Percentiles rank a stretch among this genome's conserved stretches.
These are phyloP conservation scores for Drosophila suboccidentalis DNA, from an alignment of 2,888 invertebrate species.

Conservation along the genomic window DNA sequence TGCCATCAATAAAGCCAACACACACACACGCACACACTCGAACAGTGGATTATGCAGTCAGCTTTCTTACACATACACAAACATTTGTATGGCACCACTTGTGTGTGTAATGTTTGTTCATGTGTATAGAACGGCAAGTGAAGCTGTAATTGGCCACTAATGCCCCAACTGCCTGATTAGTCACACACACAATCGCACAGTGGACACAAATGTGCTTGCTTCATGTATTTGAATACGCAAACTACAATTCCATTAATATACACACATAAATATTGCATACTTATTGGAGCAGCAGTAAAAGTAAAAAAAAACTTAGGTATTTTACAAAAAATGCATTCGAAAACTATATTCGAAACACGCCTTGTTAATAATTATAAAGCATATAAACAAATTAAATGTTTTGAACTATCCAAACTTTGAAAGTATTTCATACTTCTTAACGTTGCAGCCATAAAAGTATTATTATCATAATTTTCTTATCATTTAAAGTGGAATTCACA, in stretches of 20 bases:
- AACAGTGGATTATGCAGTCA: conserved; percentile 65
- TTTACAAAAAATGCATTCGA: background rate
- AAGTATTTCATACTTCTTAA: background rate
- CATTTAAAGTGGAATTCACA: background rate
- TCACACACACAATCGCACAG: conserved; percentile 28
- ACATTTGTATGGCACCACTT: background rate
- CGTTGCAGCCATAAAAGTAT: background rate
- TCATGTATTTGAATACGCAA: conserved; percentile 4
- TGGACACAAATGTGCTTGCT: background rate
- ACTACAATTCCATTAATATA: background rate
- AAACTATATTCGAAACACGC: background rate
- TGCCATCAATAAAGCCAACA: conserved; percentile 49
- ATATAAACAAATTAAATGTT: background rate
- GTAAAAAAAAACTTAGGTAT: background rate
- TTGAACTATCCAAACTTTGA: background rate
- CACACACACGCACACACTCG: conserved; percentile 14
- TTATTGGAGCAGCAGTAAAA: conserved; percentile 3
- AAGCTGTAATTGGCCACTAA: conserved; percentile 27
- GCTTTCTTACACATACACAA: conserved; percentile 24
- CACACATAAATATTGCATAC: conserved; percentile 2
- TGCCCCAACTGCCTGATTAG: conserved; percentile 25
- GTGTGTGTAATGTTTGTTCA: background rate
- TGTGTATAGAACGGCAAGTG: conserved; percentile 5
- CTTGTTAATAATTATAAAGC: background rate
- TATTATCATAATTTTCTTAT: background rate